Conservation (phyloP, 2,113 vertebrate genomes). For the Barbus barbus region DNA sequence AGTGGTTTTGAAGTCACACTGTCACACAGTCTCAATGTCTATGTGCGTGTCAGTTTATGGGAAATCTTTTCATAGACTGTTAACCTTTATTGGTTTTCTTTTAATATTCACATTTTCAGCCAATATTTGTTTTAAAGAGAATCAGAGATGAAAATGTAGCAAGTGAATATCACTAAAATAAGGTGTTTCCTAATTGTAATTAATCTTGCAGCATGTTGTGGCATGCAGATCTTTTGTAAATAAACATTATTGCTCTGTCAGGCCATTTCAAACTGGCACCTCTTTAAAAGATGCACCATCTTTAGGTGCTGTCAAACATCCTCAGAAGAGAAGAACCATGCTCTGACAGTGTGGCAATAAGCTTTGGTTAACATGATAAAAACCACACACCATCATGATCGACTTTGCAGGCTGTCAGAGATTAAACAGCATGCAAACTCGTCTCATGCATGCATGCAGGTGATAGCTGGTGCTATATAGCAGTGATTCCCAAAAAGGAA, state of each 20-base stretch:
- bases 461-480: neutral
- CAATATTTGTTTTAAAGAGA: neutral
- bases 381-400: neutral
- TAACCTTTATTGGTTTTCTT: neutral
- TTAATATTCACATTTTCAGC: neutral
- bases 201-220: neutral
- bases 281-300: slow-evolving; percentile 23
- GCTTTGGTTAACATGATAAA: neutral
- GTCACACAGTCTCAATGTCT: neutral
- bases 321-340: neutral
- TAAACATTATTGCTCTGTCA: neutral
- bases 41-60: slow-evolving; percentile 5
- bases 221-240: neutral
- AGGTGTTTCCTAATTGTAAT: neutral
- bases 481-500: neutral
- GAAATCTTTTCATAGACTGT: slow-evolving; percentile 19
- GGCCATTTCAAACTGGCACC: slow-evolving; percentile 1
- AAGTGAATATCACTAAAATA: neutral
- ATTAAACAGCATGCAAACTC: neutral
- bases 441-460: neutral
- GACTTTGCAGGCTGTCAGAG: neutral
- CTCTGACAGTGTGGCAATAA: neutral
- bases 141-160: neutral
- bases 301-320: slow-evolving; percentile 14
- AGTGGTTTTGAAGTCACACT: neutral